These are phyloP conservation scores for Cydia splendana DNA, from an alignment of 1,140 invertebrate genomes.

Conservation along the genomic window DNA sequence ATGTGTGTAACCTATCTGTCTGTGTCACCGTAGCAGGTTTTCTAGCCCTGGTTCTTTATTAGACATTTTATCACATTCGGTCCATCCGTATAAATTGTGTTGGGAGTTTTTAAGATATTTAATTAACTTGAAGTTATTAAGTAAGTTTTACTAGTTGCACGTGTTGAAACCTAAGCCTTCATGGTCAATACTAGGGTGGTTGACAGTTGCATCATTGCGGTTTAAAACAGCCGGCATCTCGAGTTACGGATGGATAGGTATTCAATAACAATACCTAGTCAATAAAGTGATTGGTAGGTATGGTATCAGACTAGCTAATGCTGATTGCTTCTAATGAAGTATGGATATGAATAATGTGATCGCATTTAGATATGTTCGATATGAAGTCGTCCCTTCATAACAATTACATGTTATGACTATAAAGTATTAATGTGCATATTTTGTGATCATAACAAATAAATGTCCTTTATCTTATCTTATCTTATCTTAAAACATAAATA, in stretches of 20 bases:
- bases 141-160: background rate
- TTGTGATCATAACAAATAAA: too few species aligned
- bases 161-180: background rate
- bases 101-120: too few species aligned
- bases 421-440: too few species aligned
- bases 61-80: too few species aligned
- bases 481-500: too few species aligned
- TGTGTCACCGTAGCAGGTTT: too few species aligned
- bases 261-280: background rate
- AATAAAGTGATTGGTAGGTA: background rate
- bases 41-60: too few species aligned
- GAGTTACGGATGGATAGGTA: conserved; percentile 1
- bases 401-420: too few species aligned
- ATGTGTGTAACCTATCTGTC: too few species aligned
- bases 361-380: background rate
- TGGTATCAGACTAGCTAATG: background rate
- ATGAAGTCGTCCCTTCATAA: background rate
- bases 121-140: background rate
- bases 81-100: too few species aligned
- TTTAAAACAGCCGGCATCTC: background rate
- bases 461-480: too few species aligned
- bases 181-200: background rate
- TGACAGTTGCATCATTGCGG: background rate
- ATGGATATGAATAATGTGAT: background rate
- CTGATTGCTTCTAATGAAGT: too few species aligned